These are phyloP conservation scores for Pangasius mekongensis DNA, from an alignment of 2,797 vertebrate genomes.

Conservation along the genomic window DNA sequence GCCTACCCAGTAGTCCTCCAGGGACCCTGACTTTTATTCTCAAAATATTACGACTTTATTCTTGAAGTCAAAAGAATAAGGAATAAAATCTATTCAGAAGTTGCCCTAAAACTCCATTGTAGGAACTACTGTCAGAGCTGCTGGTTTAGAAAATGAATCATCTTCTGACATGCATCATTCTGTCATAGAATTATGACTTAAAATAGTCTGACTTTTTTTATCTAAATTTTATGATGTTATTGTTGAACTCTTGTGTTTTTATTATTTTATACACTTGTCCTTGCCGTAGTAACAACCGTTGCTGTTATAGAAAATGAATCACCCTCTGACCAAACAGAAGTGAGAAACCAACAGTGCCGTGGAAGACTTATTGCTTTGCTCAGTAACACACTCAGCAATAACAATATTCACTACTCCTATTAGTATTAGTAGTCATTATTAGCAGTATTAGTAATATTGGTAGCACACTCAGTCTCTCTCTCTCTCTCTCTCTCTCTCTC, in stretches of 20 bases:
- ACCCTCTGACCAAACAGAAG: neutral
- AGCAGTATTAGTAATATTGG: neutral
- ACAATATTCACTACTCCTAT: neutral
- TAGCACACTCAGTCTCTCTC: neutral
- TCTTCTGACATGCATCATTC: neutral
- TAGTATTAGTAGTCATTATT: neutral
- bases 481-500: slow-evolving; percentile 8
- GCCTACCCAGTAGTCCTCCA: too few species aligned
- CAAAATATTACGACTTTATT: neutral
- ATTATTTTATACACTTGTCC: neutral
- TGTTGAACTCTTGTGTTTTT: neutral
- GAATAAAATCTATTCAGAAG: neutral
- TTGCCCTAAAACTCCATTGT: neutral
- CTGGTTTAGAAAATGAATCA: neutral
- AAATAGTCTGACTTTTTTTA: neutral
- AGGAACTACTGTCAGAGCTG: neutral
- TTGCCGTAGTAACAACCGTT: neutral
- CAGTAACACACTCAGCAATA: neutral
- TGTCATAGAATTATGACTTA: neutral
- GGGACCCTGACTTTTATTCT: too few species aligned
- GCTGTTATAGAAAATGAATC: neutral
- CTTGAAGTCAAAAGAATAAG: neutral
- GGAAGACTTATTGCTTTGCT: neutral
- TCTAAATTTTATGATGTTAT: neutral
- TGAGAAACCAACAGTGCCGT: neutral